phyloP scores from a whole-genome alignment of 2,888 invertebrate genomes.

The Agrotis clavis region DNA sequence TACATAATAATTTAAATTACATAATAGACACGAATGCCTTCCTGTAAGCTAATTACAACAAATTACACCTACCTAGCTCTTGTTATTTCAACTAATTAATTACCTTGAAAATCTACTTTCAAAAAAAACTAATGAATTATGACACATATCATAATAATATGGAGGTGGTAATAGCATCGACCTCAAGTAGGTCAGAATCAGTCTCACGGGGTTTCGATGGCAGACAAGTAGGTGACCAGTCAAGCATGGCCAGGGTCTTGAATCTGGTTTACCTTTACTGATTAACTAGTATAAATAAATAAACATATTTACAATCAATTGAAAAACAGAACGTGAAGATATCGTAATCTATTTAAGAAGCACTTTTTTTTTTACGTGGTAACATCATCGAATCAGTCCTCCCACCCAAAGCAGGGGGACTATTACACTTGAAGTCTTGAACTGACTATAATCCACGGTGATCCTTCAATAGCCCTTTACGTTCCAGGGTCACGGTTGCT shows the following conservation, averaged over 20 bases:
- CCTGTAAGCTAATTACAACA: neutral
- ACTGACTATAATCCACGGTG: too few species aligned
- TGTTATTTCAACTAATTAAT: neutral
- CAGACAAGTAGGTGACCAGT: conserved; percentile 34
- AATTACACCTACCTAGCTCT: neutral
- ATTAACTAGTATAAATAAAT: conserved; percentile 8
- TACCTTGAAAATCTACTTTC: conserved; percentile 40
- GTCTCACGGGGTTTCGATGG: conserved; percentile 61
- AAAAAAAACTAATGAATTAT: conserved; percentile 24
- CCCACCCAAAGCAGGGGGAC: too few species aligned
- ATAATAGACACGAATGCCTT: neutral
- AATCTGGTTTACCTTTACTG: conserved; percentile 33
- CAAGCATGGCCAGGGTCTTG: conserved; percentile 29
- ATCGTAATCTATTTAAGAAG: too few species aligned
- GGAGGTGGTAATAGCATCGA: conserved; percentile 17
- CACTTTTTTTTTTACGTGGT: too few species aligned
- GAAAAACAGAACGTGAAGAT: too few species aligned
- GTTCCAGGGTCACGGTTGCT: too few species aligned
- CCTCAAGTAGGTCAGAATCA: conserved; percentile 46
- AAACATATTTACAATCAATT: neutral
- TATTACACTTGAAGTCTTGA: too few species aligned
- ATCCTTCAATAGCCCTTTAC: too few species aligned
- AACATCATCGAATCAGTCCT: too few species aligned
- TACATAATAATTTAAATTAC: neutral
- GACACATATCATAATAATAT: conserved; percentile 23